Base-by-base conservation (phyloP, 2,113 vertebrate genomes). In the Podilymbus podiceps region DNA sequence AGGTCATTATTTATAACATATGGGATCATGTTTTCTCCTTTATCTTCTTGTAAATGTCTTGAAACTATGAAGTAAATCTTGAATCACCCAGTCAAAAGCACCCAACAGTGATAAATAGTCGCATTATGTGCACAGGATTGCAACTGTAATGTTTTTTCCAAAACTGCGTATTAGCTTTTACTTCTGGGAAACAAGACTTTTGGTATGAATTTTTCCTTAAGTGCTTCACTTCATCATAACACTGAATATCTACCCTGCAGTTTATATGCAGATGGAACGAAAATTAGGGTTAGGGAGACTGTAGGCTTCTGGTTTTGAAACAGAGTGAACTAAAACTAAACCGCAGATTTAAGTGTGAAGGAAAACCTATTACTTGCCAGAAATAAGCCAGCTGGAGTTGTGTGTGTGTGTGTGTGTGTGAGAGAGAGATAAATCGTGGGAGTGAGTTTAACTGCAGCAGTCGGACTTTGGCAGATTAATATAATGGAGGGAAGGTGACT, bases 151-250 rank as follows among this genome's bases (percentile, higher is more conserved):
- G 58, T 89, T 98, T 95, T 94, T 97, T 96, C 90, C 90, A 88
- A 72, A 78, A 90, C 30, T 94, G 89, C 89, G 63, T 97, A 98
- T 98, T 98, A 98, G 97, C 97, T 98, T 95, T 92, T 96, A 95
- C 97, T 97, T 98, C 93, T 77, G 66, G 98, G 89, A 76, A 93
- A 78, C 52, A 71, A 44, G 67, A 44, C 59, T 93, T 93, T 73
- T 62, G 16, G 55, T 90, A 59, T 6, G 49, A 92, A 55, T 78
- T 89, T 87, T 86, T 73, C 79, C 42, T 71, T 86, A 79, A 92
- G 83, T 87, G 55, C 35, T 62, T 96, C 94, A 88, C 44, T 88
- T 84, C 52, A 27, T 72, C 79, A 82, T 79, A 85, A 94, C 58
- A 33, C 42, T 76, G 59, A 88, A 3, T 81, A 74, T 77, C 74